phyloP scores from a whole-genome alignment of 2,113 vertebrate species.

The Scortum barcoo region DNA sequence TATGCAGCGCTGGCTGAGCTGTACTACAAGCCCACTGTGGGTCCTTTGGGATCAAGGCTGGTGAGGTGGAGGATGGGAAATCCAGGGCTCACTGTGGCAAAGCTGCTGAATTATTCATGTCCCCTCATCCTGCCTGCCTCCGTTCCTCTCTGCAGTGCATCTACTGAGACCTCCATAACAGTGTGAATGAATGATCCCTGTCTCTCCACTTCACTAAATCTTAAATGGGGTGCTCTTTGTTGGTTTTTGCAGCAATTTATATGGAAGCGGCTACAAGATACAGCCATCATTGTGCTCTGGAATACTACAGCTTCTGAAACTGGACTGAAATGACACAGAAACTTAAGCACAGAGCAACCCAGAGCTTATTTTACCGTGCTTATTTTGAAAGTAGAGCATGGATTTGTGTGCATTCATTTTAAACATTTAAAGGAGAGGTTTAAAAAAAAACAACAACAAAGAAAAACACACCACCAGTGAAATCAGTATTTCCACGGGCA shows the following conservation, averaged over 20 bases:
- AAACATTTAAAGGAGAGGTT: slow-evolving; percentile 3
- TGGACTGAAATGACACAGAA: background rate
- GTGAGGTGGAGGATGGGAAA: slow-evolving; percentile 76
- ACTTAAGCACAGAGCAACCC: background rate
- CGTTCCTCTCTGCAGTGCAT: slow-evolving; percentile 67
- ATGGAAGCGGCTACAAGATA: background rate
- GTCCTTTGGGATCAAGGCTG: slow-evolving; percentile 59
- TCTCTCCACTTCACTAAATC: slow-evolving; percentile 60
- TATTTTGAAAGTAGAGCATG: background rate
- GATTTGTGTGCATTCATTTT: background rate
- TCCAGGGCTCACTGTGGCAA: slow-evolving; percentile 65
- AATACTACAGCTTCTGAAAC: background rate
- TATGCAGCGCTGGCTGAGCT: slow-evolving; percentile 33
- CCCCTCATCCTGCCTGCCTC: slow-evolving; percentile 50
- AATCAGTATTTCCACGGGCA: slow-evolving; percentile 4
- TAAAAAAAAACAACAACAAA: no score
- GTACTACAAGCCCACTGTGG: slow-evolving; percentile 41
- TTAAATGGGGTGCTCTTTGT: slow-evolving; percentile 52
- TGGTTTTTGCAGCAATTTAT: slow-evolving; percentile 18
- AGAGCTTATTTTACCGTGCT: background rate
- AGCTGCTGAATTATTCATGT: slow-evolving; percentile 78
- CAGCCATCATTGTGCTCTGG: background rate
- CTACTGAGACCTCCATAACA: slow-evolving; percentile 57
- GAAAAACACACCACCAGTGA: background rate
- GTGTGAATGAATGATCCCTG: slow-evolving; percentile 46